Evolutionary conservation across 2,113 vertebrate species (phyloP), one percentile per base, ranked within the genome.

Genomic region (Chloebia gouldiae): DNA sequence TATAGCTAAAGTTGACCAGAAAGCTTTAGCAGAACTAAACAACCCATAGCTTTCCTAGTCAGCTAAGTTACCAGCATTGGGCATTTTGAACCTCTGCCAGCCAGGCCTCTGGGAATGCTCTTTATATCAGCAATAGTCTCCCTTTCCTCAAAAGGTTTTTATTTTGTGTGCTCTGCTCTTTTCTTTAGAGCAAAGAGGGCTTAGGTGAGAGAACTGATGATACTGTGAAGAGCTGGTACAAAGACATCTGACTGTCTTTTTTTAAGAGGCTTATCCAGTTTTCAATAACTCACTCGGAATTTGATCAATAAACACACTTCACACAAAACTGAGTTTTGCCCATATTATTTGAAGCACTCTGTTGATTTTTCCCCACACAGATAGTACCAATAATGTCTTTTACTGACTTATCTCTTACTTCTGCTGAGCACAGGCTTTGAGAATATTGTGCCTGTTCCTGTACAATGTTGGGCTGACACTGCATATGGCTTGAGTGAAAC

Each of bases 201-300:
- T 89, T 81, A 87, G 31, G 25, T 87, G 72, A 81, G 35, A 8
- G 7, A 93, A 77, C 31, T 35, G 63, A 56, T 28, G 45, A 49
- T 75, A 33, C 31, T 44, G 31, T 73, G 64, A 89, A 83, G 44
- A 77, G 40, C 13, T 51, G 20, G 28, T 79, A 75, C 60, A 93
- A 92, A 90, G 39, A 56, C 19, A 56, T 21, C 54, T 0, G 1
- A 37, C 14, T 75, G 35, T 66, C 50, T 78, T 69, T 82, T 82
- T 78, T 84, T 89, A 91, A 93, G 76, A 81, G 68, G 77, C 65
- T 91, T 95, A 75, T 81, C 77, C 69, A 72, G 65, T 23, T 84
- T 91, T 95, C 77, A 92, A 18, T 91, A 84, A 81, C 44, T 81
- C 54, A 4, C 45, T 83, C 60, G 60, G 69, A 92, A 87, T 87